phyloP scores from a whole-genome alignment of 2,113 vertebrate genomes.

The Oreochromis aureus region DNA sequence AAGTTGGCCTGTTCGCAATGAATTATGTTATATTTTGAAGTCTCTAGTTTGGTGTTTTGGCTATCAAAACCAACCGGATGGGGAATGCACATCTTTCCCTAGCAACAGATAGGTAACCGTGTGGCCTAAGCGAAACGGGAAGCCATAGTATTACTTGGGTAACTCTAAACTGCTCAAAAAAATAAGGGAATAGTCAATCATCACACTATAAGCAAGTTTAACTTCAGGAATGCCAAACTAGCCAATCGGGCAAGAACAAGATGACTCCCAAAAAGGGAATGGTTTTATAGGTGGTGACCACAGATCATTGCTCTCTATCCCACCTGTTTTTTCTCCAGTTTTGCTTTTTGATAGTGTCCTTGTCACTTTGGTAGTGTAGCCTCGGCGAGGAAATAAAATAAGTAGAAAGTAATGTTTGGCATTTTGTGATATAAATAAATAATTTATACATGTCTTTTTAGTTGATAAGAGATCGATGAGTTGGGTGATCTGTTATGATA shows the following conservation, averaged over 20 bases:
- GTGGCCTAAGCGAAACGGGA: background rate
- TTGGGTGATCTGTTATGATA: background rate
- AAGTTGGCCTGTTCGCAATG: background rate
- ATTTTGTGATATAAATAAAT: background rate
- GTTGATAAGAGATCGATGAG: background rate
- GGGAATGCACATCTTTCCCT: background rate
- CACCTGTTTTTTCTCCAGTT: background rate
- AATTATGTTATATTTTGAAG: background rate
- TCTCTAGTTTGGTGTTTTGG: background rate
- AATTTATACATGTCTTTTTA: background rate
- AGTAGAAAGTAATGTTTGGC: background rate
- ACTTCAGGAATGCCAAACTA: background rate
- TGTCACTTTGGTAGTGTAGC: background rate
- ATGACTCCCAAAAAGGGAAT: accelerated
- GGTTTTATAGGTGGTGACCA: background rate
- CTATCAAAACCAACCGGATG: background rate
- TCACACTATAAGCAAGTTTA: background rate
- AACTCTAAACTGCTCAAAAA: background rate
- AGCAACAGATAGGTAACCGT: background rate
- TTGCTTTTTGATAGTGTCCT: background rate
- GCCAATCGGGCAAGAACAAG: background rate
- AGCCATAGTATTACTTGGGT: background rate
- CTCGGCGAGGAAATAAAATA: background rate
- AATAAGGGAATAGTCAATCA: background rate
- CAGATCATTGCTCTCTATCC: background rate